Conservation (phyloP, 2,113 vertebrate species). For the Emydocephalus ijimae region DNA sequence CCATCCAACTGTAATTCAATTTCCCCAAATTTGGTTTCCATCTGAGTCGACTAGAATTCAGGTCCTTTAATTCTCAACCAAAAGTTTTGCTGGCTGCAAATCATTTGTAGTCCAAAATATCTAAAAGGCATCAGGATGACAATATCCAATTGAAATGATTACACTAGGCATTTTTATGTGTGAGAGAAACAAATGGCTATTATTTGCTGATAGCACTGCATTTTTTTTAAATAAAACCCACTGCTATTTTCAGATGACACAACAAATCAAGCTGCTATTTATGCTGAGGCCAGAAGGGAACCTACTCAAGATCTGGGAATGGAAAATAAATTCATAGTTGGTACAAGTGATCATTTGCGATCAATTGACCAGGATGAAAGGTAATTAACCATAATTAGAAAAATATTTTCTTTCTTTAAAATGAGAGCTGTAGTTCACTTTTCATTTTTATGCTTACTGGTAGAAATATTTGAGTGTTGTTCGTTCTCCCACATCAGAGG, state of each 20-base stretch:
- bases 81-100: neutral
- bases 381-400: slow-evolving; percentile 1
- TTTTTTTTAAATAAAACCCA: neutral
- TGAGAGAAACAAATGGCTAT: neutral
- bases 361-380: neutral
- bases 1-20: neutral
- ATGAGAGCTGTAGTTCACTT: neutral
- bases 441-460: neutral
- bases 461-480: neutral
- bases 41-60: neutral
- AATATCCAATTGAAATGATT: neutral
- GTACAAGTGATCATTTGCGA: neutral
- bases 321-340: slow-evolving; percentile 6
- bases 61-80: neutral
- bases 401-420: neutral
- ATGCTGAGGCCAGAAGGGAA: slow-evolving; percentile 10
- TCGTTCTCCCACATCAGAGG: neutral
- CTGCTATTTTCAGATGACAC: slow-evolving; percentile 21
- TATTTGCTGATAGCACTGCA: neutral
- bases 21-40: neutral
- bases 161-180: neutral
- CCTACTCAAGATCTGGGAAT: slow-evolving; percentile 21
- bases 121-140: neutral
- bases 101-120: neutral
- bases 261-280: neutral